Base-by-base conservation (phyloP, 2,888 invertebrate genomes). In the Crocallis elinguaria region DNA sequence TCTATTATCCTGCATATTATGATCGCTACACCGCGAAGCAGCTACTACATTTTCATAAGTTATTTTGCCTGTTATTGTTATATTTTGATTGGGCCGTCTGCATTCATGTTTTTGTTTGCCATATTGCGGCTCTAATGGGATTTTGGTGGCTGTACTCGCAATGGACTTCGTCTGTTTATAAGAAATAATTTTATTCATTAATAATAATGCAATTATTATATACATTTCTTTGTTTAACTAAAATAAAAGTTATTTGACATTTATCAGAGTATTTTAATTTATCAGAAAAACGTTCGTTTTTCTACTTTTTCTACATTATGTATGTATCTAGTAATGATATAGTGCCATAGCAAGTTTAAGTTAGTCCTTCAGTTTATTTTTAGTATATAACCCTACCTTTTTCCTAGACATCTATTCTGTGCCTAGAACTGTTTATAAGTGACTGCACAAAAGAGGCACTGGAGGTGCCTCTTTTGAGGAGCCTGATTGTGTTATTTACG, bases 181-280 rank as follows among this genome's bases (percentile, higher is more conserved):
- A 83, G 83, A 79, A 79, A 82, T 84, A 82, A 82, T 83, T 86
- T 83, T 86, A 84, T 88, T 78, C 84, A 83, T 72, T 82, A n/a
- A 79, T 75, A 82, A 78, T 54, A 49, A 49, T 54, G 82, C 82
- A 84, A 85, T 81, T 75, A 75, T 70, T 76, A 80, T 81, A 85
- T 84, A 86, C 80, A 86, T 83, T 79, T 84, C 84, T 86, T 88
- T 88, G 87, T 87, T 86, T 88, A 84, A 82, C 86, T 82, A 86
- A 88, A 88, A 88, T 87, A 86, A 88, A 88, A 87, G 86, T 88
- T 88, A 88, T 88, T 71, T 88, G 84, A 86, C 82, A 86, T 84
- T 79, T 73, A 62, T 48, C 16, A 49, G 4, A 17, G 37, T 48
- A 48, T 50, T 46, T 39, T 37, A 36, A 41, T 49, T 45, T 23